Evolutionary conservation across 2,113 vertebrate genomes (phyloP), one percentile per base, ranked within the genome.

Genomic region (Alouatta palliata): DNA sequence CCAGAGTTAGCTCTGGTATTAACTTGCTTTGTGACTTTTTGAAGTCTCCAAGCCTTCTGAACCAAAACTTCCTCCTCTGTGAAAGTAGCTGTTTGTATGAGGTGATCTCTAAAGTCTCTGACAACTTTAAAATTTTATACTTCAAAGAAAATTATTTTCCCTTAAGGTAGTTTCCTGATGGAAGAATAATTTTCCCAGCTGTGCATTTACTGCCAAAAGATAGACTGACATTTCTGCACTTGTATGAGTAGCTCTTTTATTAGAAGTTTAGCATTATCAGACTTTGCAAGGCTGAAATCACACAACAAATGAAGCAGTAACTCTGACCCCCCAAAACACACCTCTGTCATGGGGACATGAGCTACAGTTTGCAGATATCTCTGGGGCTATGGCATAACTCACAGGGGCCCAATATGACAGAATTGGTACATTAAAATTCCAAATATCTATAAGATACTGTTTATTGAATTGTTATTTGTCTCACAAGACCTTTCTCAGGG

Each of bases 61-160:
- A 56, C 23, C 25, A 20, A 80, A 83, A 47, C 61, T 47, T 47
- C 17, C 14, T 94, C 61, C 70, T 75, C 56, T 91, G 35, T 89
- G 52, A 82, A 94, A 93, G 43, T 4, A 1, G 61, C 5, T 23
- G 30, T 81, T 88, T 86, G 68, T 93, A 79, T 71, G 20, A 93
- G 61, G 20, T 8, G 5, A 49, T 83, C 66, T 95, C 66, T 83
- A 89, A 92, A 70, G 82, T 79, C 66, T 83, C 45, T 88, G 47
- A 56, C 23, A 89, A 70, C n/a, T 85, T 96, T 94, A 94, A 94
- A 81, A 82, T 89, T 93, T 68, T 86, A 64, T 35, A 79, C 43
- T 84, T 94, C 58, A 91, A 95, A 94, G 91, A 94, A 96, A 97
- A 93, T 30, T 27, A 73, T 80, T 94, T 97, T 71, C 47, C 89